Base-by-base conservation (phyloP, 2,797 vertebrate genomes). In the Enteromius fasciolatus region DNA sequence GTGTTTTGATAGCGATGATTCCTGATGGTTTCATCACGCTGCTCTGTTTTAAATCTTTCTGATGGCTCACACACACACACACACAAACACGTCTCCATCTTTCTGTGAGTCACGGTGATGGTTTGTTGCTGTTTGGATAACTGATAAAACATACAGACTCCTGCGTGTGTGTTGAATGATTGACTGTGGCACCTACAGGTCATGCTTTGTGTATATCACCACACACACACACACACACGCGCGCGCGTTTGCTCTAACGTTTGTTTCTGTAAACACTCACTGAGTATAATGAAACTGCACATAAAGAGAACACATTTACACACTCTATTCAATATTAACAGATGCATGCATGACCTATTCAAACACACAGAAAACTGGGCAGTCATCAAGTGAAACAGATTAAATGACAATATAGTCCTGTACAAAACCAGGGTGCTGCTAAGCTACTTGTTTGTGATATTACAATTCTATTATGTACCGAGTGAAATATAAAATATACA, bases 161-260 rank as follows among this genome's bases (percentile, higher is more conserved):
- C 41, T 64, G 54, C 15, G 4, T 61, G 23, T 68, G 15, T 79
- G 39, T 80, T 70, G 52, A 59, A 61, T 46, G 50, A 80, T 46
- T 41, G 78, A 46, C 36, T 57, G 17, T 31, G 12, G 57, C n/a
- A 17, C 61, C 17, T 52, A 33, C 52, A 79, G 77, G 64, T 59
- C n/a, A 33, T 54, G 33, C 12, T 79, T 57, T 79, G 66, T 69
- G 64, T 79, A 57, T 2, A 28, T 57, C 77, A 64, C 14, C 77
- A 69, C 69, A 74, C 66, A 83, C 84, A 87, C 50, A 54, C 82
- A 87, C 84, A 83, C 82, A 87, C 84, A 83, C 87, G 76, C 28
- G 28, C 28, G 28, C 3, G 31, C 87, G 74, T 33, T 76, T 63
- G 5, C 3, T 63, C 10, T 9, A 41, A 5, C 11, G 25, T 28